Evolutionary conservation across 2,113 vertebrate genomes (phyloP), one percentile per base, ranked within the genome.

Genomic region (Grallaria varia): DNA sequence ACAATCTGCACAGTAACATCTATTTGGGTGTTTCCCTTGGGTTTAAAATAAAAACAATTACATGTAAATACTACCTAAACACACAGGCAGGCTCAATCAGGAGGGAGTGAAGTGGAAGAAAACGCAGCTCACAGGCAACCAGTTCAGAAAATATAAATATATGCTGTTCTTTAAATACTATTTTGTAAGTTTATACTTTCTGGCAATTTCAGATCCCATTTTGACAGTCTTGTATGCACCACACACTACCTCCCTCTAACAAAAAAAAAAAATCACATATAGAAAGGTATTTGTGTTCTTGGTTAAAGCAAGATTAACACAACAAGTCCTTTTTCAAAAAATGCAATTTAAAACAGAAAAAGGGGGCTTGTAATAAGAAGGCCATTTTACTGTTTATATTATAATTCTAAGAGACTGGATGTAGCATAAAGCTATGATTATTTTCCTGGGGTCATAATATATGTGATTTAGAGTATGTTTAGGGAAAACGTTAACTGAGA

Each of bases 341-440:
- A 53, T 0, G 39, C 23, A 56, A 81, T 75, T 87, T 81, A 83
- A 91, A 91, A 9, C 39, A 89, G 67, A 58, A 81, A 67, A 77
- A 82, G 44, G 20, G 47, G 21, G 37, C 37, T 89, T 23, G 44
- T 20, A 94, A 84, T 79, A 68, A 80, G 77, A 74, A 86, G 50
- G 60, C 22, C 10, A 4, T 71, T 87, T 85, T 68, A 90, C 89
- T 90, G 90, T 93, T 89, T 93, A 93, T 84, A 86, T 90, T 96
- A 50, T 71, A 96, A 94, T 49, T 91, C 74, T 63, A 86, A 95
- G 62, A 52, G 80, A 92, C 52, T 53, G 60, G 55, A 94, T 59
- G 56, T 12, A 82, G 83, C 88, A 93, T 88, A 95, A 89, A 94
- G 95, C 88, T 85, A 59, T 49, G 66, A 87, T 89, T 96, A 94